phyloP scores from a whole-genome alignment of 2,888 invertebrate species.

The Xanthia togata region DNA sequence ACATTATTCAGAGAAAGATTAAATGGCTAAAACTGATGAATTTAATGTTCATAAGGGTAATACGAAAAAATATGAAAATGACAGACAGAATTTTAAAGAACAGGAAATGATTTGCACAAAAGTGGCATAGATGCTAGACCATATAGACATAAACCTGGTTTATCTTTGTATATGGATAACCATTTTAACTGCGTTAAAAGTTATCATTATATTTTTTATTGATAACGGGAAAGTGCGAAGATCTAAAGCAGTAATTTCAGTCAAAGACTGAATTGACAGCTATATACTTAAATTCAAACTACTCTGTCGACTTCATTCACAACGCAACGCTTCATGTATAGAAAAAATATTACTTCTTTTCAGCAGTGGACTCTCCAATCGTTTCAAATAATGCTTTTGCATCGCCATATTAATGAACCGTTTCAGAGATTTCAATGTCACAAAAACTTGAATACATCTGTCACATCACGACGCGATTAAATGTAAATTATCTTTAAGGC shows the following conservation, averaged over 20 bases:
- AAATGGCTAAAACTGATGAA: background rate
- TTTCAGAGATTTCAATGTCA: slow-evolving; percentile 30
- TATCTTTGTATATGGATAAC: background rate
- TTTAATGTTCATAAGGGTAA: background rate
- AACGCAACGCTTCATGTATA: background rate
- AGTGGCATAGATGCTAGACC: too few relatives aligned
- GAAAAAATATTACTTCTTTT: background rate
- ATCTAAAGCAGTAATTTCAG: background rate
- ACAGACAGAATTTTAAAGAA: background rate
- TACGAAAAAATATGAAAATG: background rate
- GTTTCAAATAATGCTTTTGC: background rate
- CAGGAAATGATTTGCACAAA: background rate
- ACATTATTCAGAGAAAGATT: background rate
- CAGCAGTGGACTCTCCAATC: background rate
- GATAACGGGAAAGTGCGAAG: background rate
- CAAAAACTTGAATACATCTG: slow-evolving; percentile 25
- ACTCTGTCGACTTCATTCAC: background rate
- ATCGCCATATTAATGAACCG: background rate
- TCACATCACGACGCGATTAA: slow-evolving; percentile 32
- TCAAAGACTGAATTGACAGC: background rate
- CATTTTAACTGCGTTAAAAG: background rate
- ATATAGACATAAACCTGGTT: background rate
- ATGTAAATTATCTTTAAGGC: slow-evolving; percentile 37
- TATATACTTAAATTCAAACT: background rate
- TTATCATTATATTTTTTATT: background rate